Percentiles rank a stretch among this genome's conserved stretches.
phyloP scores from a whole-genome alignment of 2,888 invertebrate species.

The Ecliptopera silaceata region DNA sequence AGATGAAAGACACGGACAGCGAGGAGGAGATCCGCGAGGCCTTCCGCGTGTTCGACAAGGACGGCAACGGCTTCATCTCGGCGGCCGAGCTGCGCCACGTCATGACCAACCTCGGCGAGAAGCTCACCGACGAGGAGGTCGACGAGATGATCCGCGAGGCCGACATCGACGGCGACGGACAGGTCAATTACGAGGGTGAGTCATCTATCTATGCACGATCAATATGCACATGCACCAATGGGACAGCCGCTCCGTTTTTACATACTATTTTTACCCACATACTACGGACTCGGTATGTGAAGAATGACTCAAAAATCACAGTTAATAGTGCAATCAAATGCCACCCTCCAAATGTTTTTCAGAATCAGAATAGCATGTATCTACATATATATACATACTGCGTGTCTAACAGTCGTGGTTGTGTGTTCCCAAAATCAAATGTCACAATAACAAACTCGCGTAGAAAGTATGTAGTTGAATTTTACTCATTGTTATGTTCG shows the following conservation, averaged over 20 bases:
- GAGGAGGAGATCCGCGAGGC: constrained; percentile 99
- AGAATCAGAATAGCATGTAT: constrained; percentile 43
- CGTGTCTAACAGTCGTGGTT: constrained; percentile 49
- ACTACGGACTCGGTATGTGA: too few relatives aligned
- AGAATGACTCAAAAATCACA: too few relatives aligned
- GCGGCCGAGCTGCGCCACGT: constrained; percentile 99
- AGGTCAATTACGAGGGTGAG: constrained; percentile 98
- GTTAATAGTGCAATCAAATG: constrained; percentile 3
- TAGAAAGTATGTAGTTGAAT: constrained; percentile 41
- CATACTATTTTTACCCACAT: too few relatives aligned
- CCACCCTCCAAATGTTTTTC: constrained; percentile 44
- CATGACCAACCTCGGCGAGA: constrained; percentile 99
- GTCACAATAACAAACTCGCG: constrained; percentile 38
- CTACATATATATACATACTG: constrained; percentile 22
- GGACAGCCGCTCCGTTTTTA: too few relatives aligned
- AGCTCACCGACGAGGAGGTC: constrained; percentile 99
- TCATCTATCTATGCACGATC: constrained; percentile 17
- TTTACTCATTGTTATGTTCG: constrained; percentile 34
- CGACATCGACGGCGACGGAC: constrained; percentile 99
- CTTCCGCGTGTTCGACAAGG: constrained; percentile 99
- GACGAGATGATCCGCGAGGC: constrained; percentile 99
- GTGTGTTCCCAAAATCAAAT: constrained; percentile 34
- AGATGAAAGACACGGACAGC: constrained; percentile 99
- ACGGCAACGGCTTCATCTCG: constrained; percentile 99
- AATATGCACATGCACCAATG: too few relatives aligned